phyloP scores from a whole-genome alignment of 53 echinoderm and acorn worm species.

The Henricia sp. region DNA sequence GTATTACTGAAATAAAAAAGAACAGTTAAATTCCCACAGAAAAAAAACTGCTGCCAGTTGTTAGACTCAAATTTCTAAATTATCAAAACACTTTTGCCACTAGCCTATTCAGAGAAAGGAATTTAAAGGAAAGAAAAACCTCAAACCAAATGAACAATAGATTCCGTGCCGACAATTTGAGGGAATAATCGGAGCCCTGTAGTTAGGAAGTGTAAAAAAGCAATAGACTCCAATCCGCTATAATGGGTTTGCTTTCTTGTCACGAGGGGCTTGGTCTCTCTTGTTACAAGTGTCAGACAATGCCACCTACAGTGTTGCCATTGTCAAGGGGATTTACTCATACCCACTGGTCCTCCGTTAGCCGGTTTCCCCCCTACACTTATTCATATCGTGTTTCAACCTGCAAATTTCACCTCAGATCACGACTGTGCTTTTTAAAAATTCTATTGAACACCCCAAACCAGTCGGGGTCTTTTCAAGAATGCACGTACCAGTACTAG shows the following conservation, averaged over 20 bases:
- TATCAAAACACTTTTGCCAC: conserved; percentile 40
- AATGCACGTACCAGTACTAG: not conserved
- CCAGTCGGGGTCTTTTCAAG: not conserved
- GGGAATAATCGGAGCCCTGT: conserved; percentile 33
- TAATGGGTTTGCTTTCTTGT: conserved; percentile 15
- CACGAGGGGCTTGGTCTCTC: not conserved
- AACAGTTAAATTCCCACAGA: conserved; percentile 15
- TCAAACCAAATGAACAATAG: conserved; percentile 39
- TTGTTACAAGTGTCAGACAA: conserved; percentile 36
- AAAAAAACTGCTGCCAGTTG: conserved; percentile 9
- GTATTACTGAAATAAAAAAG: conserved; percentile 15
- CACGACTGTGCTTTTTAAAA: not conserved
- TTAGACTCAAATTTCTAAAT: conserved; percentile 43
- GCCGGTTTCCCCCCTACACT: too few relatives aligned
- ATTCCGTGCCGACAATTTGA: conserved; percentile 5
- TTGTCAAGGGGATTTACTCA: conserved; percentile 12
- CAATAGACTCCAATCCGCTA: not conserved
- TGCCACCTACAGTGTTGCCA: conserved; percentile 43
- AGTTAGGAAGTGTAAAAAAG: conserved; percentile 41
- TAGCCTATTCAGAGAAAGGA: conserved; percentile 18
- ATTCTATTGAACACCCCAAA: conserved; percentile 3
- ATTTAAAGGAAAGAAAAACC: conserved; percentile 4
- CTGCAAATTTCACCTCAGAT: conserved; percentile 39
- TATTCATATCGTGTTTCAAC: too few relatives aligned
- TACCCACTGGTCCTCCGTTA: conserved; percentile 2